Evolutionary conservation across 2,797 vertebrate genomes (phyloP).

Genomic region (Danio choprae): DNA sequence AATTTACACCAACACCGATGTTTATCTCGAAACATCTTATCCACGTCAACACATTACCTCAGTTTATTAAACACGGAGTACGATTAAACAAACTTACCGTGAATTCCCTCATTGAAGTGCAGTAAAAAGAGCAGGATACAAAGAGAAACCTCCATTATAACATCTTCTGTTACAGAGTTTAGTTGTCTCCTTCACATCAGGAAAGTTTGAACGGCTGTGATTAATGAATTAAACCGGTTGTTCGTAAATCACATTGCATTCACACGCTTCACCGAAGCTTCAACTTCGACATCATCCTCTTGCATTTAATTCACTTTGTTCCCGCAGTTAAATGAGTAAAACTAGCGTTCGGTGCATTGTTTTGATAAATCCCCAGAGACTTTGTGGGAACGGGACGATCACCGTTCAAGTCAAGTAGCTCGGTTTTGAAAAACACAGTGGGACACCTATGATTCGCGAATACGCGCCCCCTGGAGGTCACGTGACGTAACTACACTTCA

Average conservation of each 20-base stretch:
- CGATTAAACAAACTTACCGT: conserved; percentile 55
- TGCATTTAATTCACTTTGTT: neutral
- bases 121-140: conserved; percentile 58
- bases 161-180: conserved; percentile 38
- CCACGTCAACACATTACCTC: neutral
- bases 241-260: conserved; percentile 10
- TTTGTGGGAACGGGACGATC: neutral
- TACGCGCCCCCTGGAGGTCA: neutral
- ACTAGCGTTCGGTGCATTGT: neutral
- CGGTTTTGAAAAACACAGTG: neutral
- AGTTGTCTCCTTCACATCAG: conserved; percentile 5
- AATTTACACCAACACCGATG: neutral
- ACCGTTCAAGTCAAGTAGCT: neutral
- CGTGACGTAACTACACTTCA: neutral
- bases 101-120: conserved; percentile 13
- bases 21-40: conserved; percentile 2
- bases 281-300: neutral
- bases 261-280: neutral
- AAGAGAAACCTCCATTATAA: conserved; percentile 59
- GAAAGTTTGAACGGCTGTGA: conserved; percentile 7
- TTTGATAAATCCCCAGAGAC: neutral
- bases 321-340: neutral
- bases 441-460: neutral
- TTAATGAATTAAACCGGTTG: conserved; percentile 10
- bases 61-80: conserved; percentile 3